Evolutionary conservation across 2,888 invertebrate genomes (phyloP), one percentile per base, ranked within the genome.

Genomic region (Mesoligia furuncula): DNA sequence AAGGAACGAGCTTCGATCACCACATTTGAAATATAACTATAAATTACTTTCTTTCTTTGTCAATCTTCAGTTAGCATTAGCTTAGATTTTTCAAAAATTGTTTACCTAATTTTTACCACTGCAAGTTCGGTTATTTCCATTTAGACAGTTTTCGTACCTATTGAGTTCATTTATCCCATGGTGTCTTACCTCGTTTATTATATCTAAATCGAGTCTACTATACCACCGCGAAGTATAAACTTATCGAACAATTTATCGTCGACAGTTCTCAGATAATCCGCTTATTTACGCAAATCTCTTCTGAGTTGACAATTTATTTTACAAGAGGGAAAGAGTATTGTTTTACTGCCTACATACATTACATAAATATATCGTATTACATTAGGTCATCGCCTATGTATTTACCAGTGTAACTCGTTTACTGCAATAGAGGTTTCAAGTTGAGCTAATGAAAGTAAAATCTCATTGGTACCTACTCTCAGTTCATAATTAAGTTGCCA

Each of bases 371-470:
- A 82, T 80, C 39, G 27, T 68, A 62, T 75, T 68, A 48, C 59
- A 75, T 85, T 81, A 68, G 59, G 76, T 81, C 81, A 70, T 75
- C 67, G 51, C 8, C 62, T 62, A 61, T 51, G 36, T 69, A 54
- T 72, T 66, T 80, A 80, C 69, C 48, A 27, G 62, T 54, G 13
- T 68, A 82, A 85, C 85, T 71, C 0, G 85, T 85, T 82, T 81
- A 69, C 68, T 65, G 66, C 45, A 64, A 48, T 36, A 2, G 59
- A 75, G 62, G n/a, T 59, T 61, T 57, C 48, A 65, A 71, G 20
- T 69, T 54, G 54, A 64, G 62, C 45, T 17, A 20, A 71, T 71
- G 85, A 71, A 85, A 82, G 75, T 85, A 75, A 64, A 71, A 67
- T 71, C 31, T 66, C 27, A 31, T 75, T 75, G 31, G n/a, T 69